A percentile compares a stretch with the other conserved stretches of the same genome.
phyloP scores from a whole-genome alignment of 1,140 invertebrate genomes.

The Ceratoteleas bidentatus region DNA sequence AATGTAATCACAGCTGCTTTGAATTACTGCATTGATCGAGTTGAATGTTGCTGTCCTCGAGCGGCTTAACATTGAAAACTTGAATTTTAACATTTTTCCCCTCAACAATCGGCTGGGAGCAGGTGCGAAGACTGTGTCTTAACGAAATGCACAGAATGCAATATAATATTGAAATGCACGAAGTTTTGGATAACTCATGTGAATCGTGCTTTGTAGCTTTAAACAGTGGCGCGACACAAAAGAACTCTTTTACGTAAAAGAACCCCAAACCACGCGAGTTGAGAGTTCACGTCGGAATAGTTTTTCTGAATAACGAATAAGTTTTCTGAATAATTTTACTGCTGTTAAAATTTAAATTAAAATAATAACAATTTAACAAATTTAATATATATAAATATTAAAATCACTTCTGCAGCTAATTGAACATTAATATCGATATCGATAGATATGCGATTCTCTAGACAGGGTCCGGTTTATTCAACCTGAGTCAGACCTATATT shows the following conservation, averaged over 20 bases:
- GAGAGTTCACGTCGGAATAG: neutral
- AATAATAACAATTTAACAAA: too few relatives aligned
- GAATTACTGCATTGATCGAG: constrained; percentile 52
- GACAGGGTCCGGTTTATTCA: constrained; percentile 15
- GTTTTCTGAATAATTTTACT: too few relatives aligned
- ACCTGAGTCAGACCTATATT: constrained; percentile 7
- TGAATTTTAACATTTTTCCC: constrained; percentile 59
- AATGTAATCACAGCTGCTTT: constrained; percentile 67
- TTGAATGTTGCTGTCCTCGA: constrained; percentile 48
- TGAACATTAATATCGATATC: too few relatives aligned
- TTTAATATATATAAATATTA: too few relatives aligned
- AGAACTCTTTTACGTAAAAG: neutral
- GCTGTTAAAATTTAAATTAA: too few relatives aligned
- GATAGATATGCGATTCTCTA: constrained; percentile 18
- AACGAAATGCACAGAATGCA: constrained; percentile 42
- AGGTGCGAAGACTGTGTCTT: constrained; percentile 43
- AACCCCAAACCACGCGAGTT: neutral
- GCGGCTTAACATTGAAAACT: constrained; percentile 59
- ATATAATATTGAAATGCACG: constrained; percentile 34
- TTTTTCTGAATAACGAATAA: neutral
- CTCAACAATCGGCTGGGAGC: too few relatives aligned
- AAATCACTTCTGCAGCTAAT: too few relatives aligned
- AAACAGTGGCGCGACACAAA: constrained; percentile 1
- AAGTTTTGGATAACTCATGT: constrained; percentile 9
- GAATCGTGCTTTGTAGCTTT: constrained; percentile 25